Conservation (phyloP, 2,888 invertebrate genomes). For the Harpalus rubripes region DNA sequence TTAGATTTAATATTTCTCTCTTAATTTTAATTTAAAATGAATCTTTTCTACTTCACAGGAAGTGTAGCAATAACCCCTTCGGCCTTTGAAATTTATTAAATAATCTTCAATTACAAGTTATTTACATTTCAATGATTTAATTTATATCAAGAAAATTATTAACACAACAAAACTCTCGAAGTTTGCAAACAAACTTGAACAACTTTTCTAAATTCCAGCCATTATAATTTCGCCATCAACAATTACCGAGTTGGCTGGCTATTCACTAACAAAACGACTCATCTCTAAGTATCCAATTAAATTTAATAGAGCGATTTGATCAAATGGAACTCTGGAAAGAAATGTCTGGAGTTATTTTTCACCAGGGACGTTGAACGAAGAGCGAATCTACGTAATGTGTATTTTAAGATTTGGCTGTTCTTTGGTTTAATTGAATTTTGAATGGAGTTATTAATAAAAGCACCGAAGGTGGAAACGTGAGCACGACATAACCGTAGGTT, state of each 20-base stretch:
- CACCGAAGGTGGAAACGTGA: neutral
- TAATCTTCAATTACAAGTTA: constrained; percentile 24
- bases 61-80: neutral
- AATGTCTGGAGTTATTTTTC: constrained; percentile 40
- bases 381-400: constrained; percentile 32
- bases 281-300: constrained; percentile 47
- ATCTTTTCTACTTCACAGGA: neutral
- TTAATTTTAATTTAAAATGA: neutral
- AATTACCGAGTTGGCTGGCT: constrained; percentile 17
- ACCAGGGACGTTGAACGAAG: constrained; percentile 20
- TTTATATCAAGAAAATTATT: constrained; percentile 20
- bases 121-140: constrained; percentile 23
- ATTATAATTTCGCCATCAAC: constrained; percentile 6
- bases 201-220: constrained; percentile 8
- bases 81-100: constrained; percentile 12
- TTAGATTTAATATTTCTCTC: no score
- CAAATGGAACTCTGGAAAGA: constrained; percentile 42
- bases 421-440: constrained; percentile 50
- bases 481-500: constrained; percentile 21
- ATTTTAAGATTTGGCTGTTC: constrained; percentile 32
- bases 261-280: constrained; percentile 36
- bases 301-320: constrained; percentile 51
- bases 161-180: constrained; percentile 22
- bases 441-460: constrained; percentile 49
- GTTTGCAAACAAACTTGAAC: constrained; percentile 16